These are phyloP conservation scores for Cydia amplana DNA, from an alignment of 1,140 invertebrate genomes.

Conservation along the genomic window DNA sequence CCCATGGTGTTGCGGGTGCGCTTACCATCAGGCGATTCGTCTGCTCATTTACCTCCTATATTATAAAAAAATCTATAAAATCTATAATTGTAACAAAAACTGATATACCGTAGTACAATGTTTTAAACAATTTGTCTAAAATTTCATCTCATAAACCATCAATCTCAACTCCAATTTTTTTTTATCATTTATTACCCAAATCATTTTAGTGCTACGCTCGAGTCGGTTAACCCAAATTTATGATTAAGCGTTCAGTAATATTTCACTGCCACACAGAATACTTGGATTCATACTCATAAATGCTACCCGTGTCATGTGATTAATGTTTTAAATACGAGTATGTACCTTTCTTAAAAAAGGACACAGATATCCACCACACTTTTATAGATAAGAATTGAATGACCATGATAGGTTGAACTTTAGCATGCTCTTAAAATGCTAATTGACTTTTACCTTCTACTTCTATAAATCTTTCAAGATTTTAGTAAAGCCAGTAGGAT, in stretches of 20 bases:
- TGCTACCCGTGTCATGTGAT: conserved; percentile 18
- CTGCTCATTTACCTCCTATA: no score
- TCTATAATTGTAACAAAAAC: no score
- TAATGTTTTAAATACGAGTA: conserved; percentile 13
- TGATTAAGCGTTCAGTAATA: conserved; percentile 5
- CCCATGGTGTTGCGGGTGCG: no score
- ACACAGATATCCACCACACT: background rate
- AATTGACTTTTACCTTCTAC: no score
- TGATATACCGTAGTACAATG: no score
- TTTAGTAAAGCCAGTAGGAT: no score
- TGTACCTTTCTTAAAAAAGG: background rate
- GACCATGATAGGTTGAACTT: background rate
- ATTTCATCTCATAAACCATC: conserved; percentile 1
- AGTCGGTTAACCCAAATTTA: conserved; percentile 1
- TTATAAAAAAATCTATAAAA: no score
- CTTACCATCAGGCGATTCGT: no score
- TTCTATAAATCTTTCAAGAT: no score
- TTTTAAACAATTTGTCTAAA: background rate
- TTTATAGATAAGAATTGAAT: background rate
- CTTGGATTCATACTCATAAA: background rate
- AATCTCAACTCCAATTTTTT: background rate
- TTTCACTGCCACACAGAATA: conserved; percentile 19
- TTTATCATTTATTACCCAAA: conserved; percentile 16
- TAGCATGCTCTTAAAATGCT: background rate
- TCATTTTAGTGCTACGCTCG: background rate